Percentiles rank a stretch among this genome's conserved stretches.
Conservation (phyloP, 64 coral and sea anemone genomes). For the Catalaphyllia jardinei region DNA sequence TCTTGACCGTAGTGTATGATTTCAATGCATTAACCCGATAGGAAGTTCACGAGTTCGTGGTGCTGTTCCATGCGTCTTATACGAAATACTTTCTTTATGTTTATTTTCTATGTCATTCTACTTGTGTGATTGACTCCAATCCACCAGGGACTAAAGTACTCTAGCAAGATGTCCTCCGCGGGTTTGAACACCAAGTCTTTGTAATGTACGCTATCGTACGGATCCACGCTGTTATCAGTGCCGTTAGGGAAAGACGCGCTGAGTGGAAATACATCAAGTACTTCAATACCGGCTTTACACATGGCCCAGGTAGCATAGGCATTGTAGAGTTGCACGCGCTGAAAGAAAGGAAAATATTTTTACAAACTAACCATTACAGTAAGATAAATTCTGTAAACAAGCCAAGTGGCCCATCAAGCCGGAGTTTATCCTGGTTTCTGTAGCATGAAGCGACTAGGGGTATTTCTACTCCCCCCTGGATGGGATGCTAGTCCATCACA, state of each 20-base stretch:
- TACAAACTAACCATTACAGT: too few species aligned
- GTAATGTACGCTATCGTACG: slow-evolving; percentile 79
- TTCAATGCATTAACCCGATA: too few species aligned
- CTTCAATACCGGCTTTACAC: slow-evolving; percentile 76
- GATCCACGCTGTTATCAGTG: slow-evolving; percentile 59
- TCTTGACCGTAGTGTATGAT: too few species aligned
- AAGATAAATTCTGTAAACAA: too few species aligned
- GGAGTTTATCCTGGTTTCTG: too few species aligned
- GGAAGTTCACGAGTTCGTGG: too few species aligned
- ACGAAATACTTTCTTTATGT: too few species aligned
- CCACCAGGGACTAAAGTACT: slow-evolving; percentile 50
- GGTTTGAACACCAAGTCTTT: slow-evolving; percentile 80
- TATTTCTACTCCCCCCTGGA: too few species aligned
- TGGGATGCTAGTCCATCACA: too few species aligned
- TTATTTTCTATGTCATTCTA: not conserved
- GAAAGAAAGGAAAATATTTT: not conserved
- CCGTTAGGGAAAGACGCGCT: slow-evolving; percentile 79
- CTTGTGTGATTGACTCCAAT: not conserved
- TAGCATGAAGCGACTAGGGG: too few species aligned
- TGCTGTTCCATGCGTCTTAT: too few species aligned
- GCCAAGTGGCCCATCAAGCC: too few species aligned
- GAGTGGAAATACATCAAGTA: slow-evolving; percentile 77
- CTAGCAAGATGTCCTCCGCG: slow-evolving; percentile 62
- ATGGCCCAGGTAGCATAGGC: slow-evolving; percentile 75
- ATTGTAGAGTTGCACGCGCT: slow-evolving; percentile 86